These are phyloP conservation scores for Antrozous pallidus DNA, from an alignment of 2,797 vertebrate species.

Conservation along the genomic window DNA sequence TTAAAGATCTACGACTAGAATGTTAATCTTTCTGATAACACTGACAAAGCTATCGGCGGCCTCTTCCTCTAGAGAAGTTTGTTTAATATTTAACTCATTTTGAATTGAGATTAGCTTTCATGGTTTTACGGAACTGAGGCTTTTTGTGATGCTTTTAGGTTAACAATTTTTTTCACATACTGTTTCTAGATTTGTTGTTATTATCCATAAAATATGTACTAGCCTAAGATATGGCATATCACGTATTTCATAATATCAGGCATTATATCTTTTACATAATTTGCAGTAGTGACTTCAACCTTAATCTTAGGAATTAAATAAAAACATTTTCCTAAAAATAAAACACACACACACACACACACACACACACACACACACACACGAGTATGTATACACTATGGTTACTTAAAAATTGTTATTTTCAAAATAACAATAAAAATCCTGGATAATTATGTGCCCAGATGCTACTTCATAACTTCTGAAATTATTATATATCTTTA, in stretches of 20 bases:
- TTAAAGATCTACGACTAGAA: conserved; percentile 66
- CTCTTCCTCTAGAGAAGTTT: conserved; percentile 67
- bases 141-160: conserved; percentile 48
- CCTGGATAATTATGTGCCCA: not conserved
- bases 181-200: conserved; percentile 50
- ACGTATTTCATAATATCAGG: not conserved
- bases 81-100: conserved; percentile 74
- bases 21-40: conserved; percentile 67
- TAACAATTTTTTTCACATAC: conserved; percentile 27
- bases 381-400: not conserved
- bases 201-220: conserved; percentile 34
- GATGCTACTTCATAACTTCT: conserved; percentile 12
- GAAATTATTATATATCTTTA: conserved; percentile 19
- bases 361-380: not conserved
- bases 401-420: conserved; percentile 24
- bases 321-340: conserved; percentile 15
- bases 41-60: not conserved
- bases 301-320: conserved; percentile 41
- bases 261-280: not conserved
- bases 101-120: conserved; percentile 38
- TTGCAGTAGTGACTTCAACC: not conserved
- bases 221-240: not conserved
- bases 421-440: conserved; percentile 28
- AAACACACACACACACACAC: not conserved
- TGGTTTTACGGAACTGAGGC: not conserved